Base-by-base conservation (phyloP, 2,113 vertebrate species). In the Bufo bufo region DNA sequence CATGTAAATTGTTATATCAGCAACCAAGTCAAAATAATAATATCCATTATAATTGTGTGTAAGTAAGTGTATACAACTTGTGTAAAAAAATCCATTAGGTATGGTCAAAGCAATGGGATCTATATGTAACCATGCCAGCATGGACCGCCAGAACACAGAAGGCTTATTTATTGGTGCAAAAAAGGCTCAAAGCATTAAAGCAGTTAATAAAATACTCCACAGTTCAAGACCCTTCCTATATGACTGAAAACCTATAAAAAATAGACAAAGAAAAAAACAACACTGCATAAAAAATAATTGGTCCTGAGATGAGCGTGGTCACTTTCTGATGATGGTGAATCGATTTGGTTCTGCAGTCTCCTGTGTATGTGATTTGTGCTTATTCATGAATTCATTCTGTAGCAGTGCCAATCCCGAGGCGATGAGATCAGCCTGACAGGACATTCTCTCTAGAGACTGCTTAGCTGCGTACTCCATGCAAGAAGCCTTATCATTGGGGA, bases 341-440 rank as follows among this genome's bases (percentile, higher is more conserved):
- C 58, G 87, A 89, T 89, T 89, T 77, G 69, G 43, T 65, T 77
- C 50, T 77, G 81, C 87, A 65, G 87, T 43, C 87, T 54, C 80
- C 87, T 75, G 61, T 89, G 81, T 69, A 84, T 78, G 87, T 84
- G 81, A 89, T 89, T 89, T 89, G 87, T 84, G 82, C 87, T 84
- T 89, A 89, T 89, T 89, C 87, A 89, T 89, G 87, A 89, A 84
- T 89, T 84, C 72, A 84, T 89, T 89, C 82, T 89, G 81, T 78
- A 84, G 81, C 82, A 33, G 82, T 84, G 87, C 87, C 87, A 84
- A 78, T 89, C 87, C 87, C 74, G 72, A 59, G 74, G 87, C 71
- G 61, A 89, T 89, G 82, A 89, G 87, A 84, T 89, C 81, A 89
- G 87, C 59, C 81, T 89, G 87, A 84, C 81, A 89, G 87, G 72